These are phyloP conservation scores for Drosophila dives DNA, from an alignment of 2,888 invertebrate genomes.

Conservation along the genomic window DNA sequence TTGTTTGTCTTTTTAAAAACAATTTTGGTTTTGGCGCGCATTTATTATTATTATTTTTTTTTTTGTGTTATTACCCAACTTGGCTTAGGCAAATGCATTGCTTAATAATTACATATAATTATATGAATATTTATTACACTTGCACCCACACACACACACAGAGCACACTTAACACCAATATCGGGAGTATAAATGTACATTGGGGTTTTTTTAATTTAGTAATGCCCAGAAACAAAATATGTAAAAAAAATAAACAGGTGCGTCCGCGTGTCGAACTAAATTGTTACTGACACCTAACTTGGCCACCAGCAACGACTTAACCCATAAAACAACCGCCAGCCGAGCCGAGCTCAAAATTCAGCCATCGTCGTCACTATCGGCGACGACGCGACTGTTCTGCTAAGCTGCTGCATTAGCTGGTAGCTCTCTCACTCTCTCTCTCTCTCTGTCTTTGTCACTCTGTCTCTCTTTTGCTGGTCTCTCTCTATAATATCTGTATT, in stretches of 20 bases:
- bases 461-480: not conserved
- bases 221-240: slow-evolving; percentile 51
- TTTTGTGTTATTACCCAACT: slow-evolving; percentile 1
- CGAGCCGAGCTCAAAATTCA: slow-evolving; percentile 55
- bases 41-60: not conserved
- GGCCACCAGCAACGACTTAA: slow-evolving; percentile 78
- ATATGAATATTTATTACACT: slow-evolving; percentile 19
- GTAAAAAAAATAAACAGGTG: slow-evolving; percentile 69
- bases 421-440: slow-evolving; percentile 8
- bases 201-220: slow-evolving; percentile 13
- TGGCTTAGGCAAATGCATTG: slow-evolving; percentile 12
- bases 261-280: slow-evolving; percentile 81
- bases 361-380: slow-evolving; percentile 44
- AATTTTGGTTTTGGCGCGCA: slow-evolving; percentile 18
- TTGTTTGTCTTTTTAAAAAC: slow-evolving; percentile 9
- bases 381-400: slow-evolving; percentile 16
- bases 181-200: slow-evolving; percentile 20
- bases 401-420: slow-evolving; percentile 22
- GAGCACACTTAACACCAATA: slow-evolving; percentile 4
- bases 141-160: slow-evolving; percentile 15
- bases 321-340: slow-evolving; percentile 58
- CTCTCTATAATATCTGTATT: slow-evolving; percentile 38
- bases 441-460: not conserved
- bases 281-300: slow-evolving; percentile 85
- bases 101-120: slow-evolving; percentile 8